These are phyloP conservation scores for Patiria miniata DNA, from an alignment of 35 echinoderm and acorn worm species.

Conservation along the genomic window DNA sequence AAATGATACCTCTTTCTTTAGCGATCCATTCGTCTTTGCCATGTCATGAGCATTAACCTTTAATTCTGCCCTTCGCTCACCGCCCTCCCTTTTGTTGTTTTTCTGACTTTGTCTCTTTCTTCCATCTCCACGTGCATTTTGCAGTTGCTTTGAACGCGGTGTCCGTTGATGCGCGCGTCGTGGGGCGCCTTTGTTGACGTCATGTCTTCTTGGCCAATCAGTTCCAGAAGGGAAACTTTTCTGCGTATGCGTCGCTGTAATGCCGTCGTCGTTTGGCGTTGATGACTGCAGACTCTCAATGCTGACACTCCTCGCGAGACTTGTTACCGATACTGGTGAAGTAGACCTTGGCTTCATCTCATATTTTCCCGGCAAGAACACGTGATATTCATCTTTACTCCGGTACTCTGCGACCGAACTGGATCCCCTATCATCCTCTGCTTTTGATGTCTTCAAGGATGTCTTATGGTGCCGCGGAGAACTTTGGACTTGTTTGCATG, in stretches of 20 bases:
- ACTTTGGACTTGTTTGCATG: not conserved
- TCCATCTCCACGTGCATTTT: not conserved
- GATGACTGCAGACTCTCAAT: not conserved
- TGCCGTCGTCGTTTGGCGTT: not conserved
- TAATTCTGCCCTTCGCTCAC: not conserved
- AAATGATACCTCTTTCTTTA: constrained; percentile 42
- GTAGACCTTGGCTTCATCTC: not conserved
- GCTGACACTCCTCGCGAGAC: not conserved
- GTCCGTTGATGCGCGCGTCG: not conserved
- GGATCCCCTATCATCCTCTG: not conserved
- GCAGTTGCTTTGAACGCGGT: not conserved
- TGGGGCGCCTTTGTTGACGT: not conserved
- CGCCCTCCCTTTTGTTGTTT: not conserved
- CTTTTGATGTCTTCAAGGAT: not conserved
- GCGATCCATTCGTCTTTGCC: not conserved
- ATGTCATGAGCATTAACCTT: no score
- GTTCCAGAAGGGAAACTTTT: not conserved
- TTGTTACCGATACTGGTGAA: not conserved
- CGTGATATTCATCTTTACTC: not conserved
- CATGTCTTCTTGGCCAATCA: not conserved
- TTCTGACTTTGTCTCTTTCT: not conserved
- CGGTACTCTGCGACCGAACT: not conserved
- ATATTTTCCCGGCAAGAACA: not conserved
- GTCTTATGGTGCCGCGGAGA: not conserved
- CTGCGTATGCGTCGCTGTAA: not conserved